Evolutionary conservation across 2,888 invertebrate genomes (phyloP), one percentile per base, ranked within the genome.

Genomic region (Patella depressa): DNA sequence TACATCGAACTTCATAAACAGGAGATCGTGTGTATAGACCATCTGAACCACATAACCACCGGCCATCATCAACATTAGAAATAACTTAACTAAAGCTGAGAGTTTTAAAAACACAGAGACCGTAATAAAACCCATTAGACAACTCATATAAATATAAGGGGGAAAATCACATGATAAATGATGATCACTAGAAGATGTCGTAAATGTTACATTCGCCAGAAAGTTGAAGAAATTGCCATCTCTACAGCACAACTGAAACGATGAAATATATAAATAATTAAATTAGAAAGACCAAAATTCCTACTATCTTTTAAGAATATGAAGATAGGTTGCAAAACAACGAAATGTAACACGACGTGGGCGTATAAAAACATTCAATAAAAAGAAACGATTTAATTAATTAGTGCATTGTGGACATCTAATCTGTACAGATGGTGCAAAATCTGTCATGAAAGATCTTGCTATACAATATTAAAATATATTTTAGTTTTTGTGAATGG

Each of bases 141-240:
- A 96, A 15, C 96, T 96, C 17, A 97, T 92, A 7, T 96, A 95
- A 70, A 97, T 95, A 92, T 97, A 98, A 79, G 97, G 95, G 0
- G 97, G 97, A 77, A 97, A 81, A 73, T 81, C 80, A 80, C 92
- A 92, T 24, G 95, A 95, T 74, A 96, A 93, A 90, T 97, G 96
- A 53, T 80, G 78, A 34, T 87, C 87, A 3, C 80, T 65, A 24
- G 80, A 80, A 34, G 83, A 78, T 45, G 81, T 79, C n/a, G 80
- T 79, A 34, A 85, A 79, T 29, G 79, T 84, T 34, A 82, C 83
- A 71, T 79, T 78, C 0, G 86, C 84, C 57, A 88, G 81, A 29
- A 82, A 82, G n/a, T 84, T 77, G 75, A 89, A 86, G 19, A 89
- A 80, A 15, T 86, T 77, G 3, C 90, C 89, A 11, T 87, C 88